Percentiles rank a stretch among this genome's conserved stretches.
These are phyloP conservation scores for Pelagia noctiluca DNA, from an alignment of 30 jellyfish, hydroid and myxozoan species.

Conservation along the genomic window DNA sequence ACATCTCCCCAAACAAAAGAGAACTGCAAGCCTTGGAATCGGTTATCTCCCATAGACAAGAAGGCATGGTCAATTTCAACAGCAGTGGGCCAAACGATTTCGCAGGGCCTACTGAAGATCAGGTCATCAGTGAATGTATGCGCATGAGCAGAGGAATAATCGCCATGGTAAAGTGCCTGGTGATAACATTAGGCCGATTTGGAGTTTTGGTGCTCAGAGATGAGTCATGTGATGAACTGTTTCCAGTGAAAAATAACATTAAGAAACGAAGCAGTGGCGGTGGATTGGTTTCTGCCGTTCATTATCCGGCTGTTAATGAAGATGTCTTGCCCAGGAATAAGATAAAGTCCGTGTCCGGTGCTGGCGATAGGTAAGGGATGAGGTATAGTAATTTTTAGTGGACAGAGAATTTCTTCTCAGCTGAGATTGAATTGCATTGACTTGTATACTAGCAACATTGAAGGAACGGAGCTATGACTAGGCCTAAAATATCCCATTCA, in stretches of 20 bases:
- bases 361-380: conserved; percentile 83
- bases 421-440: not conserved
- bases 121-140: conserved; percentile 47
- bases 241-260: conserved; percentile 15
- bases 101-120: conserved; percentile 42
- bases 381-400: not conserved
- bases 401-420: not conserved
- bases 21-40: conserved; percentile 73
- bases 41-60: conserved; percentile 46
- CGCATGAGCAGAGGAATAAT: conserved; percentile 34
- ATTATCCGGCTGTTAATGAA: conserved; percentile 61
- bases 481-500: too few species aligned
- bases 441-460: not conserved
- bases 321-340: conserved; percentile 44
- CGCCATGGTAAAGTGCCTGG: conserved; percentile 28
- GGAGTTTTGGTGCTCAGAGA: conserved; percentile 70
- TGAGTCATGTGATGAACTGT: conserved; percentile 30
- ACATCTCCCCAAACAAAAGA: conserved; percentile 73
- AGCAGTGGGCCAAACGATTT: conserved; percentile 44
- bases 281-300: conserved; percentile 44
- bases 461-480: not conserved
- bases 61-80: conserved; percentile 31
- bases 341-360: conserved; percentile 79
- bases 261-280: not conserved
- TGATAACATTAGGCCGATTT: conserved; percentile 76